phyloP scores from a whole-genome alignment of 2,113 vertebrate species.

The Halcyon senegalensis region DNA sequence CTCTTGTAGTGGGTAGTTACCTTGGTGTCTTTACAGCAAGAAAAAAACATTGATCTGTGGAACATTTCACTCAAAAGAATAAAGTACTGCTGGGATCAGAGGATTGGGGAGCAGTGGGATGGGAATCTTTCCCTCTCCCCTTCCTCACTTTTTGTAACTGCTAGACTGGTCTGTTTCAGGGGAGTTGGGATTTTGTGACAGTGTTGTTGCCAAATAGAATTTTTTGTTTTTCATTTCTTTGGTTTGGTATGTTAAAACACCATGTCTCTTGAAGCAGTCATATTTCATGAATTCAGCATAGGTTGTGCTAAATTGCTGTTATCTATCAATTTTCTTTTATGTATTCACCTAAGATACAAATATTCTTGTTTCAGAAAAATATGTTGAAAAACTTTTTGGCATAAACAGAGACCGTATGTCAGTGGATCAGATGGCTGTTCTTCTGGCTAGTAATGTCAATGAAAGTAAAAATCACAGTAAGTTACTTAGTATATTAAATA shows the following conservation, averaged over 20 bases:
- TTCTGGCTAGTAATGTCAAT: slow-evolving; percentile 95
- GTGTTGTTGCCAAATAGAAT: background rate
- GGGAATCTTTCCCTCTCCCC: background rate
- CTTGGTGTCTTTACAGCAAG: background rate
- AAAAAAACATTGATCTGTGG: background rate
- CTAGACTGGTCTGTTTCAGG: background rate
- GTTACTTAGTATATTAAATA: slow-evolving; percentile 47
- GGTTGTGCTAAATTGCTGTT: background rate
- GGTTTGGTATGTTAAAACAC: background rate
- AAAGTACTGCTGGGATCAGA: background rate
- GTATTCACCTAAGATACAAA: background rate
- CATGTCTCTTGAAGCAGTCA: background rate
- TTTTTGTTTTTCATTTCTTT: background rate
- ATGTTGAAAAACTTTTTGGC: slow-evolving; percentile 93
- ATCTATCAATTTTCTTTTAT: background rate
- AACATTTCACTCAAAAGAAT: background rate
- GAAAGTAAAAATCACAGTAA: slow-evolving; percentile 92
- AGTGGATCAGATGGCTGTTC: slow-evolving; percentile 94
- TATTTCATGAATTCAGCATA: background rate
- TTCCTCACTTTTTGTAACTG: background rate
- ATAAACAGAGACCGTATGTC: slow-evolving; percentile 92
- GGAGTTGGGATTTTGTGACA: background rate
- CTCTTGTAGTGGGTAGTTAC: background rate
- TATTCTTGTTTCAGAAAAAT: slow-evolving; percentile 84
- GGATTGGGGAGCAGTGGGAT: background rate